These are phyloP conservation scores for Sinocyclocheilus anophthalmus DNA, from an alignment of 2,113 vertebrate genomes.

Conservation along the genomic window DNA sequence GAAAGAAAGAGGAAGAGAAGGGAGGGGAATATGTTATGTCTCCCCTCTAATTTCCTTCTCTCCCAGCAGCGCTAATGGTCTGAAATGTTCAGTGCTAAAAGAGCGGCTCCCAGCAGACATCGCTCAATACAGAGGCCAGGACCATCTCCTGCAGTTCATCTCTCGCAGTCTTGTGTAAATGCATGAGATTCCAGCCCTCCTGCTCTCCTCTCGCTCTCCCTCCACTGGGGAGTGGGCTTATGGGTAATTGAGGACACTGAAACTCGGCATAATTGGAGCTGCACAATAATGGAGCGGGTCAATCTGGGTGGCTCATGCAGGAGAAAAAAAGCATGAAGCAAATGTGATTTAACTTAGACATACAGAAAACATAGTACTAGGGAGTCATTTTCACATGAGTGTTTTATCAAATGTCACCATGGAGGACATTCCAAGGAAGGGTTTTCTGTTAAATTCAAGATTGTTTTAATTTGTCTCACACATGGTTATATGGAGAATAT, in stretches of 20 bases:
- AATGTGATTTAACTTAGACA: conserved; percentile 1
- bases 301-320: neutral
- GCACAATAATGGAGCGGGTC: conserved; percentile 36
- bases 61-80: conserved; percentile 55
- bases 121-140: conserved; percentile 29
- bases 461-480: no score
- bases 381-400: conserved; percentile 23
- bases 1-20: conserved; percentile 15
- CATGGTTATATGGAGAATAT: no score
- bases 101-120: conserved; percentile 44
- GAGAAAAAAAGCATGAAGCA: neutral
- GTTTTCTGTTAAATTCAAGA: neutral
- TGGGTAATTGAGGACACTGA: conserved; percentile 50
- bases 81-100: conserved; percentile 53
- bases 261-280: conserved; percentile 47
- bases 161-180: conserved; percentile 54
- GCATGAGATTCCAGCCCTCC: conserved; percentile 45
- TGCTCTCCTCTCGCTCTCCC: neutral
- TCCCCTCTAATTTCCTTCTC: conserved; percentile 54
- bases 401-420: conserved; percentile 12
- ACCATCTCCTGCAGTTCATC: conserved; percentile 40
- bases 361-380: neutral
- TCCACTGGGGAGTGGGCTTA: conserved; percentile 39
- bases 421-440: neutral
- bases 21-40: conserved; percentile 18